These are phyloP conservation scores for Tenthredo mesomela DNA, from an alignment of 2,888 invertebrate species.

Conservation along the genomic window DNA sequence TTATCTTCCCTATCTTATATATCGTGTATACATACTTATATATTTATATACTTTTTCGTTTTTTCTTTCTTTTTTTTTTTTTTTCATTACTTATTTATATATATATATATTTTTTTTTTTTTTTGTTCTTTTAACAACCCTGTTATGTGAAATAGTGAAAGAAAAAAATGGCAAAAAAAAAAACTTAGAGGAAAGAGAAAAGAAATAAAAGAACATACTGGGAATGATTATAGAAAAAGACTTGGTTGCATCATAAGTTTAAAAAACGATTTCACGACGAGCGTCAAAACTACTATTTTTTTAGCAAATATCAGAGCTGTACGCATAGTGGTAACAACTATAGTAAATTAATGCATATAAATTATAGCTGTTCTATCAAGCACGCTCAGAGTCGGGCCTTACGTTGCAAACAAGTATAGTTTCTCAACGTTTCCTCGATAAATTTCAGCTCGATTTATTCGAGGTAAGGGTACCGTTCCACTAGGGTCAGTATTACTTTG, in stretches of 20 bases:
- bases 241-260: conserved; percentile 57
- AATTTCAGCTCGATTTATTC: conserved; percentile 48
- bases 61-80: conserved; percentile 45
- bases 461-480: conserved; percentile 55
- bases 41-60: conserved; percentile 47
- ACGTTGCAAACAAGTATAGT: conserved; percentile 55
- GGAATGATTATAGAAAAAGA: conserved; percentile 67
- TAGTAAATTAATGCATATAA: conserved; percentile 59
- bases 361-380: conserved; percentile 62
- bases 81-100: conserved; percentile 48
- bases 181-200: background rate
- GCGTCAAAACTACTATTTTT: background rate
- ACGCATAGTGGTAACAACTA: background rate
- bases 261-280: conserved; percentile 45
- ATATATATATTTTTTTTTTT: too few species aligned
- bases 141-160: conserved; percentile 9
- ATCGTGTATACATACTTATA: conserved; percentile 35
- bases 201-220: conserved; percentile 61
- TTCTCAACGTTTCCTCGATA: conserved; percentile 55
- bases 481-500: conserved; percentile 54
- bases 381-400: conserved; percentile 58
- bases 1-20: conserved; percentile 52
- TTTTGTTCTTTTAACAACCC: conserved; percentile 47
- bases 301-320: conserved; percentile 9
- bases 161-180: conserved; percentile 1